Evolutionary conservation across 2,888 invertebrate genomes (phyloP).

Genomic region (Euphydryas editha): DNA sequence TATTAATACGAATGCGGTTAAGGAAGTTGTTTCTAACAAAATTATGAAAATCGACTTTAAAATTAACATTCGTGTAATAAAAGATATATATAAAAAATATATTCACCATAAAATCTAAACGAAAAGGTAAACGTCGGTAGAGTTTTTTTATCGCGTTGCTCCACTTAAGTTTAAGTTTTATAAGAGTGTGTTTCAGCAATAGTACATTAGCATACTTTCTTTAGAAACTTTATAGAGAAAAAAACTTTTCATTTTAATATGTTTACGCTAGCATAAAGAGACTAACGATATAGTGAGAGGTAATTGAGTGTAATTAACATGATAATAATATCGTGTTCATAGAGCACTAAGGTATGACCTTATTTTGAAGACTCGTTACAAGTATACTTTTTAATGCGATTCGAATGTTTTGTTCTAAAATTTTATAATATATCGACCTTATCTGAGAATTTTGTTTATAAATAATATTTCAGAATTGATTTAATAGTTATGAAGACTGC

Average conservation of each 20-base stretch:
- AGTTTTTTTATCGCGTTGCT: neutral
- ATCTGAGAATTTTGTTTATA: too few relatives aligned
- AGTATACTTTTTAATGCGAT: neutral
- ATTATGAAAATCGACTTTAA: too few relatives aligned
- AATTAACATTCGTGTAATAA: too few relatives aligned
- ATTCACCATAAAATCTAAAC: neutral
- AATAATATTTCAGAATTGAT: too few relatives aligned
- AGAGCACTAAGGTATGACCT: neutral
- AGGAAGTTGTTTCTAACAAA: too few relatives aligned
- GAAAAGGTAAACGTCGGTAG: neutral
- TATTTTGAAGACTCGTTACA: neutral
- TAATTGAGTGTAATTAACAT: slow-evolving; percentile 20
- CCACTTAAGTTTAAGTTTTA: neutral
- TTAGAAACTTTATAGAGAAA: slow-evolving; percentile 16
- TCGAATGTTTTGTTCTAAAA: neutral
- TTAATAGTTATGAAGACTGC: neutral
- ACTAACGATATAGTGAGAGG: slow-evolving; percentile 25
- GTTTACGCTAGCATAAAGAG: slow-evolving; percentile 24
- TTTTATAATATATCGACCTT: neutral
- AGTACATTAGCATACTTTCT: slow-evolving; percentile 22
- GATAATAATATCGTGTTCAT: slow-evolving; percentile 3
- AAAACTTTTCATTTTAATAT: slow-evolving; percentile 13
- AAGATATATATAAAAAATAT: too few relatives aligned
- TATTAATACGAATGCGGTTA: too few relatives aligned
- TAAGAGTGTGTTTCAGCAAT: neutral